Conservation (phyloP, 1,140 invertebrate genomes). For the Stenopsyche tienmushanensis region DNA sequence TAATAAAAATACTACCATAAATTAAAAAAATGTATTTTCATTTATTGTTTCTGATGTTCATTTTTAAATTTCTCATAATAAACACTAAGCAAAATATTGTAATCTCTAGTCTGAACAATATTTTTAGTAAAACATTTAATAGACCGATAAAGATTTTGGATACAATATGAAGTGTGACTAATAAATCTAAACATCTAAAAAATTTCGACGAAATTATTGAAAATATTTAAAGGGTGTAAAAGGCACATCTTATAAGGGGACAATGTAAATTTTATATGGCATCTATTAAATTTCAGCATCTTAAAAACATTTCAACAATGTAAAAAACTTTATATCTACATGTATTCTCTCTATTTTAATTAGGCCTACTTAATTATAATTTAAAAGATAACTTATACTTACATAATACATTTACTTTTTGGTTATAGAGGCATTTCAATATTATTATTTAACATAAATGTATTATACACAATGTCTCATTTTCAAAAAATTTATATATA, state of each 20-base stretch:
- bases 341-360: not conserved
- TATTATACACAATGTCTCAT: not conserved
- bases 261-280: conserved; percentile 8
- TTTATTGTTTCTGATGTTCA: not conserved
- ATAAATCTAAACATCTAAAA: not conserved
- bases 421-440: conserved; percentile 22
- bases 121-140: not conserved
- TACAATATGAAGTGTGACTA: no score
- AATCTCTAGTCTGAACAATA: not conserved
- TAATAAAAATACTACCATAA: no score
- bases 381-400: not conserved
- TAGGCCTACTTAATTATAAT: not conserved
- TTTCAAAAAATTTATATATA: not conserved
- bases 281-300: not conserved
- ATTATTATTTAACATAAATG: not conserved
- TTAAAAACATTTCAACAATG: conserved; percentile 3
- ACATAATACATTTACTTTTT: conserved; percentile 12
- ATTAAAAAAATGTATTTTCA: not conserved
- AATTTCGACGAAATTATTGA: not conserved
- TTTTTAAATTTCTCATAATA: not conserved
- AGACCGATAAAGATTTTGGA: no score
- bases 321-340: conserved; percentile 11
- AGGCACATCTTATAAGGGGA: conserved; percentile 15
- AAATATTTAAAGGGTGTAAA: conserved; percentile 4
- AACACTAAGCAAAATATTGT: not conserved